A percentile compares a stretch with the other conserved stretches of the same genome.
Evolutionary conservation across 2,797 vertebrate species (phyloP).

Genomic region (Coccyzus lansbergi): DNA sequence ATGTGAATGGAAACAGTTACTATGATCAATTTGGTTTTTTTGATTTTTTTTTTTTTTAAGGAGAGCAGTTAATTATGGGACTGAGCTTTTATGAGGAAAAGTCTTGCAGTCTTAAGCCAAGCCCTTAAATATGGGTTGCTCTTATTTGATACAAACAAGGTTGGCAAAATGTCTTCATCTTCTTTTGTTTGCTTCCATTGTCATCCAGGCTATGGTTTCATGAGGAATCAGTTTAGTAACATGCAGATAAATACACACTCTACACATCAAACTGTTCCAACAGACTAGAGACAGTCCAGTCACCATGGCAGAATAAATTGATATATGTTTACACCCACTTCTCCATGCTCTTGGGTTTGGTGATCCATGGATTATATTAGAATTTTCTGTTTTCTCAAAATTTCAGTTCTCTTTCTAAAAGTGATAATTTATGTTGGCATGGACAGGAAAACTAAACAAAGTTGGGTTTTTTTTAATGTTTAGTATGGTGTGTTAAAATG

Average conservation of each 20-base stretch:
- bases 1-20: background rate
- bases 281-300: background rate
- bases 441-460: background rate
- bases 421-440: background rate
- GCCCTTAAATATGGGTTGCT: background rate
- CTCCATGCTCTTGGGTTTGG: conserved; percentile 9
- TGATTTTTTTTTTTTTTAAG: background rate
- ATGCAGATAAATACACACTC: background rate
- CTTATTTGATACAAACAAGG: background rate
- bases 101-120: background rate
- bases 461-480: background rate
- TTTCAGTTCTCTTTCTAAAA: background rate
- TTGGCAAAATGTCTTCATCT: conserved; percentile 34
- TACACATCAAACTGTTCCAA: background rate
- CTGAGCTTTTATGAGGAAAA: background rate
- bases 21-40: background rate
- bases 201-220: conserved; percentile 44
- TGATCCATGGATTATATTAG: conserved; percentile 4
- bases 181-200: conserved; percentile 34
- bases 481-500: background rate
- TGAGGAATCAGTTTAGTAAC: conserved; percentile 32
- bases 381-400: background rate
- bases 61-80: background rate
- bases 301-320: background rate
- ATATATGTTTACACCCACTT: background rate